A percentile compares a stretch with the other conserved stretches of the same genome.
Conservation (phyloP, 2,888 invertebrate genomes). For the Caenorhabditis afra region DNA sequence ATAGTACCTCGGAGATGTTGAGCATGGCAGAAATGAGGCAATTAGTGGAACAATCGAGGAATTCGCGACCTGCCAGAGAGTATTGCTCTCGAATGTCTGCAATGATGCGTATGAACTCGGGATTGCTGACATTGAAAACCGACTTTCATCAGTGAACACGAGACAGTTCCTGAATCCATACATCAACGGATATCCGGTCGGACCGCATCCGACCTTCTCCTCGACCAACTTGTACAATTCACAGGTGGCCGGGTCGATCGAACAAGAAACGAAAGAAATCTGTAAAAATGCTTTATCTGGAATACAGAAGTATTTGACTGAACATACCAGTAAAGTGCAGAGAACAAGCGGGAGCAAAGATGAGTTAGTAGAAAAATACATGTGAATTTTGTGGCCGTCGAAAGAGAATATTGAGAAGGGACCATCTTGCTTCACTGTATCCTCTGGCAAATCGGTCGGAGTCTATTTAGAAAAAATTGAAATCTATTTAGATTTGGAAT, state of each 20-base stretch:
- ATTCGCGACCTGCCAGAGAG: slow-evolving; percentile 62
- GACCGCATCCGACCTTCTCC: slow-evolving; percentile 64
- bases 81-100: slow-evolving; percentile 57
- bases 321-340: slow-evolving; percentile 22
- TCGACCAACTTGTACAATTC: slow-evolving; percentile 44
- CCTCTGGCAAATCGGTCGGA: no score
- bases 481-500: no score
- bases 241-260: slow-evolving; percentile 18
- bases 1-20: slow-evolving; percentile 48
- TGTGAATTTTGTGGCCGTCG: slow-evolving; percentile 8
- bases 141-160: slow-evolving; percentile 68
- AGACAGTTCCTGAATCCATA: slow-evolving; percentile 73
- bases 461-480: no score
- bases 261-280: slow-evolving; percentile 11
- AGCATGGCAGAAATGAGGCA: slow-evolving; percentile 35
- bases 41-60: slow-evolving; percentile 69
- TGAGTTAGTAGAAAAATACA: slow-evolving; percentile 7
- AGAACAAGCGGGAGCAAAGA: slow-evolving; percentile 1
- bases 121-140: background rate
- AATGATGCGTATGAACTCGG: slow-evolving; percentile 5
- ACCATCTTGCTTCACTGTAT: no score
- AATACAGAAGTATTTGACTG: background rate
- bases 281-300: background rate
- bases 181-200: slow-evolving; percentile 70
- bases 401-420: background rate